A percentile compares a stretch with the other conserved stretches of the same genome.
These are phyloP conservation scores for Temnothorax unifasciatus DNA, from an alignment of 2,888 invertebrate genomes.

Conservation along the genomic window DNA sequence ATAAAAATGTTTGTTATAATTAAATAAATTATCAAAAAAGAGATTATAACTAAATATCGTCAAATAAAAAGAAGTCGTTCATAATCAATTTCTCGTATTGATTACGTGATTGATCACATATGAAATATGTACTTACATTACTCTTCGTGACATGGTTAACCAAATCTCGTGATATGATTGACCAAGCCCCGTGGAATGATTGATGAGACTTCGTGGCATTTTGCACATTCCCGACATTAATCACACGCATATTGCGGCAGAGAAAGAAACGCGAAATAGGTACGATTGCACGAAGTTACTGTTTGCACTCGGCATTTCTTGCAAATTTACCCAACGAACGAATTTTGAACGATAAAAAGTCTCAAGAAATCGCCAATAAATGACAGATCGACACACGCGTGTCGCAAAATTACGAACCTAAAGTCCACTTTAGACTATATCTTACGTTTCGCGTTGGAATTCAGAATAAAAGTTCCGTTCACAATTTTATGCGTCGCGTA, in stretches of 20 bases:
- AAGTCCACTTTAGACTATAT: not conserved
- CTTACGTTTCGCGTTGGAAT: not conserved
- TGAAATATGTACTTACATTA: not conserved
- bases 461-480: not conserved
- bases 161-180: not conserved
- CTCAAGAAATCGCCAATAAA: not conserved
- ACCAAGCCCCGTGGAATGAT: not conserved
- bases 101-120: not conserved
- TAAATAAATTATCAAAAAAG: not conserved
- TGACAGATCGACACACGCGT: not conserved
- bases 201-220: not conserved
- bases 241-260: not conserved
- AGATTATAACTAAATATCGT: no score
- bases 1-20: slow-evolving; percentile 1
- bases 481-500: not conserved
- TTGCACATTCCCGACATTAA: not conserved
- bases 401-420: not conserved
- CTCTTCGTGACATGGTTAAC: not conserved
- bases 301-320: not conserved
- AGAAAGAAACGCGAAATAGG: not conserved
- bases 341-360: not conserved
- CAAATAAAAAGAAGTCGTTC: not conserved
- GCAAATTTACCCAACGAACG: not conserved
- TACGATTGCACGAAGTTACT: not conserved
- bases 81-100: not conserved